Conservation (phyloP, 2,888 invertebrate genomes). For the Platerodrilus igneus region DNA sequence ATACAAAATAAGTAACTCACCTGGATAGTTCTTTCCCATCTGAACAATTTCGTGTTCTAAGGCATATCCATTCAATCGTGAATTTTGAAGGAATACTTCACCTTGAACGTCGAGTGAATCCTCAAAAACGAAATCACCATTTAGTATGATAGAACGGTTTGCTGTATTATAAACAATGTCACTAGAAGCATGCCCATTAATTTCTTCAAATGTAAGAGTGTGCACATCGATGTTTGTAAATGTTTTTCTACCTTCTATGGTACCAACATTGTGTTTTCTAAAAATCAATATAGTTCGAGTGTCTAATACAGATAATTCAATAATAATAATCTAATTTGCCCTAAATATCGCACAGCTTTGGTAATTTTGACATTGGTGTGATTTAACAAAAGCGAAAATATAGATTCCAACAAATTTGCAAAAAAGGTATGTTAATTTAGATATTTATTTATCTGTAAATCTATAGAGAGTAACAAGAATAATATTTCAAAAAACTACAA, state of each 20-base stretch:
- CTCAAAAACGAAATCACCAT: slow-evolving; percentile 36
- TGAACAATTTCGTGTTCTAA: slow-evolving; percentile 31
- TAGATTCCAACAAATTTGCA: too few species aligned
- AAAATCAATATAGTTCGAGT: too few species aligned
- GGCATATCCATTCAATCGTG: slow-evolving; percentile 30
- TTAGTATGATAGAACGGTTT: slow-evolving; percentile 25
- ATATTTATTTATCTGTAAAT: too few species aligned
- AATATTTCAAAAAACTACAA: too few species aligned
- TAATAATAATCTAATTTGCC: too few species aligned
- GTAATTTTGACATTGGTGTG: too few species aligned
- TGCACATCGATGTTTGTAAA: slow-evolving; percentile 36
- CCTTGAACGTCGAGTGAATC: slow-evolving; percentile 27
- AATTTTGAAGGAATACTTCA: slow-evolving; percentile 26
- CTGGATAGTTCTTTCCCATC: slow-evolving; percentile 21
- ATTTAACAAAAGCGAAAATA: too few species aligned
- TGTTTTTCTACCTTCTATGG: slow-evolving; percentile 36
- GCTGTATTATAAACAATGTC: slow-evolving; percentile 31
- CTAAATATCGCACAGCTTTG: too few species aligned
- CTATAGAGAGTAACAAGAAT: too few species aligned
- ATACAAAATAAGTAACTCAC: too few species aligned
- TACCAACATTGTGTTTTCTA: slow-evolving; percentile 30
- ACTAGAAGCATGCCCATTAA: slow-evolving; percentile 33
- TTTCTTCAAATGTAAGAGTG: slow-evolving; percentile 33
- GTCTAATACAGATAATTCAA: too few species aligned
- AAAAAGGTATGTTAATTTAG: too few species aligned